Conservation (phyloP, 2,888 invertebrate genomes). For the Limnephilus lunatus region DNA sequence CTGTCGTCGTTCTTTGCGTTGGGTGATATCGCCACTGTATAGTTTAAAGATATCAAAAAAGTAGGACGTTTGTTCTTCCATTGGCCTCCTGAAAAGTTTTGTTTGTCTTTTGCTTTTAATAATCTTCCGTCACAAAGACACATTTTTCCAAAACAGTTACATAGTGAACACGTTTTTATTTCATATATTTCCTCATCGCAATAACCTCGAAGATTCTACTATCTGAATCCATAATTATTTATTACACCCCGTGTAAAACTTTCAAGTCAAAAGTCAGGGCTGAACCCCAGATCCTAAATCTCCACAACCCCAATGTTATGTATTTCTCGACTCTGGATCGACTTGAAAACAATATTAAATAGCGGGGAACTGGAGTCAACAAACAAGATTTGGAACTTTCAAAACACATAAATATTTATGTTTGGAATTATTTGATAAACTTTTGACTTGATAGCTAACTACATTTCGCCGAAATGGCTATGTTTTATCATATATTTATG, state of each 20-base stretch:
- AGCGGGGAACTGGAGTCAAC: background rate
- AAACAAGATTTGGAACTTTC: background rate
- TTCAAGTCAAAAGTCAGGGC: background rate
- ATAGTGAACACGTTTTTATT: background rate
- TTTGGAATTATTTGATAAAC: background rate
- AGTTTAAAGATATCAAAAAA: too few species aligned
- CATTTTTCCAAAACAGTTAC: background rate
- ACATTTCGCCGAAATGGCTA: background rate
- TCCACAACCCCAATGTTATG: background rate
- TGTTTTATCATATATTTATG: background rate
- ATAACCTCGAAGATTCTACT: background rate
- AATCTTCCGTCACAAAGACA: background rate
- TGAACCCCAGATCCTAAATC: background rate
- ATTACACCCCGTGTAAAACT: background rate
- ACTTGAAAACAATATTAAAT: background rate
- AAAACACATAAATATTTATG: background rate
- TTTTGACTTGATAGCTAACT: background rate
- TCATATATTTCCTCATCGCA: background rate
- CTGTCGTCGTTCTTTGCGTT: too few species aligned
- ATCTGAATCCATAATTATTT: background rate
- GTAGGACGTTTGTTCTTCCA: too few species aligned
- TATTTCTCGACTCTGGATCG: background rate
- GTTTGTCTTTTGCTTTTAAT: background rate
- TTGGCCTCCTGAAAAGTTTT: background rate
- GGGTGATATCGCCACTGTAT: too few species aligned